Base-by-base conservation (phyloP, 1,140 invertebrate species). In the Cardiocondyla obscurior region DNA sequence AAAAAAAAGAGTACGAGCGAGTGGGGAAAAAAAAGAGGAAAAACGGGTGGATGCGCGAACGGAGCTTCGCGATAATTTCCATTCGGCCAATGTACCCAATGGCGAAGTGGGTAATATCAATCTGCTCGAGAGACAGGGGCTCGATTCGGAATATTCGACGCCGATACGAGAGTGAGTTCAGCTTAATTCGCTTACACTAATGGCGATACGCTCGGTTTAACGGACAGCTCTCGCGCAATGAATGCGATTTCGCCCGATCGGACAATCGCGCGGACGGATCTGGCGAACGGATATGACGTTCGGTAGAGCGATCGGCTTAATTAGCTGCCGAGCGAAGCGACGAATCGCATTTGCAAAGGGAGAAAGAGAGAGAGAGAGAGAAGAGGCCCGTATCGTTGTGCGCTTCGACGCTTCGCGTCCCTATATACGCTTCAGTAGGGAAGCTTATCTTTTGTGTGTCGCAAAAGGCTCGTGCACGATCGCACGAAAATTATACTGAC, bases 121-220 rank as follows among this genome's bases (percentile, higher is more conserved):
- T 76, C 57, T 62, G 57, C 19, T 36, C 28, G 57, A 76, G 57
- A 33, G 55, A 33, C 53, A 6, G 46, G 33, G 44, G 36, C 22
- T 53, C 46, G 60, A 77, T 67, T 79, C 74, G 36, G 46, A 67
- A 53, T 79, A 79, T 67, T 53, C 74, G 46, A 65, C 14, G 46
- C 62, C 74, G 74, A 79, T 79, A 53, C 28, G 62, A 22, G 60
- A 39, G 33, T 46, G 60, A 49, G 62, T 36, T 67, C 44, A 36
- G 74, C 62, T 67, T 79, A 79, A 79, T 79, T 79, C 74, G 74
- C 74, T 79, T 79, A 79, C 74, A 69, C 62, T 79, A 79, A 79
- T 67, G 62, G 39, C 74, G 74, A 79, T 79, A 79, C 62, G 74
- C 74, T 79, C 74, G 62, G 74, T 79, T 79, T 79, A 79, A 67